phyloP scores from a whole-genome alignment of 2,888 invertebrate genomes.

The Drosophila barbarae region DNA sequence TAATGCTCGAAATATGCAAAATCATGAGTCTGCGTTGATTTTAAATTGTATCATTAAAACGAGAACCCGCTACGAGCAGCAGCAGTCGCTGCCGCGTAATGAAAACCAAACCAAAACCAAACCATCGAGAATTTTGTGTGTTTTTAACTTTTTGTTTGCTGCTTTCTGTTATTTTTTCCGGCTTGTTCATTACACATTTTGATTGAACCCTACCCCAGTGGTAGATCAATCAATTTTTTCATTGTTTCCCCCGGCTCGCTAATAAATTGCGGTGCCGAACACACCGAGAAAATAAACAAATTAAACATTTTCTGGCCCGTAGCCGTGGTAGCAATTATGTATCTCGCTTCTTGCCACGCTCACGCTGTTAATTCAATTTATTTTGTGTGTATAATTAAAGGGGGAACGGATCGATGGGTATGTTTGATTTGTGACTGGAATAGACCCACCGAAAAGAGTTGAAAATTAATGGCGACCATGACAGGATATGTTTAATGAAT shows the following conservation, averaged over 20 bases:
- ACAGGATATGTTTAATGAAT: constrained; percentile 40
- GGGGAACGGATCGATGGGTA: constrained; percentile 28
- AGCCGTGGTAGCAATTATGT: constrained; percentile 61
- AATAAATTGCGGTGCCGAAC: constrained; percentile 57
- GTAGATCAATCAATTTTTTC: constrained; percentile 68
- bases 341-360: constrained; percentile 36
- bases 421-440: constrained; percentile 55
- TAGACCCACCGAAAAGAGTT: constrained; percentile 13
- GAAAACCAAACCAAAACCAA: constrained; percentile 54
- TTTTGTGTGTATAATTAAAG: constrained; percentile 53
- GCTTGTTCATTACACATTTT: constrained; percentile 72
- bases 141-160: constrained; percentile 23
- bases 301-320: constrained; percentile 52
- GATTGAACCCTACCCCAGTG: constrained; percentile 60
- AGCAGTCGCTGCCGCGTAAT: constrained; percentile 45
- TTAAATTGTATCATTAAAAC: constrained; percentile 74
- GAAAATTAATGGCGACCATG: constrained; percentile 28
- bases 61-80: constrained; percentile 39
- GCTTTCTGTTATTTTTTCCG: constrained; percentile 63
- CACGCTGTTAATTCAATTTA: constrained; percentile 68
- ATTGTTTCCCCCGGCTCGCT: constrained; percentile 47
- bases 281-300: constrained; percentile 54
- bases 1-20: constrained; percentile 72
- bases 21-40: constrained; percentile 75
- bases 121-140: constrained; percentile 27